Base-by-base conservation (phyloP, 2,888 invertebrate genomes). In the Drosophila neonasuta region DNA sequence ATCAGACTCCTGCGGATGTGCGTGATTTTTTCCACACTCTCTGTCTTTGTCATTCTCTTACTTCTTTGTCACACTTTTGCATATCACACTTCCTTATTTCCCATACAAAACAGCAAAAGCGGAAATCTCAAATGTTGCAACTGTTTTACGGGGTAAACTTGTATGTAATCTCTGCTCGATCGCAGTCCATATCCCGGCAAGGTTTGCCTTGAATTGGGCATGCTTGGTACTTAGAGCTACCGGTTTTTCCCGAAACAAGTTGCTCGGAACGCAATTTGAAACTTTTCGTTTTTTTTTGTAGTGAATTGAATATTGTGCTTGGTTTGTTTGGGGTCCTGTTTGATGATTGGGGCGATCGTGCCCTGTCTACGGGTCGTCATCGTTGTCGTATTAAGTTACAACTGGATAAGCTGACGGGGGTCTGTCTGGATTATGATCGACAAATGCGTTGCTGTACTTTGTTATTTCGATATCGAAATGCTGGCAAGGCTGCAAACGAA, bases 51-150 rank as follows among this genome's bases (percentile, higher is more conserved):
- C 7, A 15, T 10, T 39, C 20, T 59, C 36, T 57, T 36, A 11
- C 13, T 32, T 41, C 29, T 52, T 10, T 15, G 48, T 62, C 24
- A 5, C 36, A n/a, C 36, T 52, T 56, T 56, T 34, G 13, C 56
- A 64, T 69, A 80, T 82, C 52, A 68, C 79, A 84, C 86, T 84
- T 86, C 81, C 84, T 72, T n/a, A 5, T n/a, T 36, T 69, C 60
- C 44, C 34, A 41, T 50, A 15, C 48, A 30, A 29, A 61, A 50
- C 48, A 1, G 29, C 49, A 32, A 61, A 70, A 69, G 41, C 87
- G 82, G 87, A 82, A 80, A 86, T 82, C 81, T 80, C 77, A 52
- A 81, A 78, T 76, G 58, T 69, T 83, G 77, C 67, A 72, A 86
- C 85, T 62, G 67, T 77, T 60, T 48, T 48, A 30, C 39, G 48